Evolutionary conservation across 2,888 invertebrate species (phyloP).

Genomic region (Cabera pusaria): DNA sequence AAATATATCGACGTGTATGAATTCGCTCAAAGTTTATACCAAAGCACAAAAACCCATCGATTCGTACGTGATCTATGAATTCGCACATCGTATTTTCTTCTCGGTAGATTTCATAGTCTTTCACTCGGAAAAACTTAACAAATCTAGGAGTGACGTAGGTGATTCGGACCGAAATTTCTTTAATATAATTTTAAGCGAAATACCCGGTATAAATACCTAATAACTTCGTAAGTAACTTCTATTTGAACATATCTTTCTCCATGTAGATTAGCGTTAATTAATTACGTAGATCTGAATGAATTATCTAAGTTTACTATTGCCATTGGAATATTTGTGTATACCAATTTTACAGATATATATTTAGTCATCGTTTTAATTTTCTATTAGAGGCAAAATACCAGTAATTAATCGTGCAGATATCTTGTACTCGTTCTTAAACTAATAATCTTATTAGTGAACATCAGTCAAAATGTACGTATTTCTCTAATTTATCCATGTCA

Average conservation of each 20-base stretch:
- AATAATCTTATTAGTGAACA: too few relatives aligned
- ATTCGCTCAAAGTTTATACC: conserved; percentile 83
- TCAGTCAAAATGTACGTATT: conserved; percentile 1
- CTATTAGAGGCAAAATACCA: too few relatives aligned
- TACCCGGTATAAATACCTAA: conserved; percentile 22
- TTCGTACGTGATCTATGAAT: conserved; percentile 73
- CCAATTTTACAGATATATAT: conserved; percentile 10
- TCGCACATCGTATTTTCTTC: conserved; percentile 62
- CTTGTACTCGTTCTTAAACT: too few relatives aligned
- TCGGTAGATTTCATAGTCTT: conserved; percentile 81
- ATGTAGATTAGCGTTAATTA: conserved; percentile 45
- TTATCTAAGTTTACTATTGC: conserved; percentile 38
- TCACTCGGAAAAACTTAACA: conserved; percentile 77
- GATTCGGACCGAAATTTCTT: conserved; percentile 38
- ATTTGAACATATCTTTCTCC: conserved; percentile 60
- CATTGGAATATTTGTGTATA: conserved; percentile 21
- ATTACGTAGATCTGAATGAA: conserved; percentile 58
- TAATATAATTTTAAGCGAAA: conserved; percentile 33
- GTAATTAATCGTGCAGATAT: too few relatives aligned
- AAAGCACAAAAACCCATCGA: conserved; percentile 83
- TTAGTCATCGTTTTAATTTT: too few relatives aligned
- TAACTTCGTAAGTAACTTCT: conserved; percentile 21
- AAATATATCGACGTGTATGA: conserved; percentile 66
- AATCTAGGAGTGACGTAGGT: conserved; percentile 62
- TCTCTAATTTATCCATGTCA: conserved; percentile 20